Base-by-base conservation (phyloP, 2,888 invertebrate genomes). In the Eupithecia centaureata region DNA sequence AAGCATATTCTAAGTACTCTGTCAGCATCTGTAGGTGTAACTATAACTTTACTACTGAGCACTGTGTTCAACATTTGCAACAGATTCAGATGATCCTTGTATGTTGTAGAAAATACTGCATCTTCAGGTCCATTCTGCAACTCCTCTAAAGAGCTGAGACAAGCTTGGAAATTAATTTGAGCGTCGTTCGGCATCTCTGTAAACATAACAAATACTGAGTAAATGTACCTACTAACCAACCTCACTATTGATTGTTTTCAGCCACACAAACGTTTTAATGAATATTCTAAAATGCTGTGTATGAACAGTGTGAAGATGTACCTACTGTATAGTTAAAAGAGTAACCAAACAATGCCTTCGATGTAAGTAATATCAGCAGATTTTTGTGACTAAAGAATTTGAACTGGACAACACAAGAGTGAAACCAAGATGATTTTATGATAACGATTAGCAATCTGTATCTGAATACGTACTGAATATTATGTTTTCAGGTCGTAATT, bases 1-100 rank as follows among this genome's bases (percentile, higher is more conserved):
- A 75, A 69, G 69, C 72, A 63, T 69, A 79, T 30, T 56, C 63
- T 85, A 82, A 70, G 5, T 77, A 71, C 60, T 63, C 65, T 71
- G 22, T 71, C 57, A 38, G 65, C 67, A 15, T 67, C 62, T 15
- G 13, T 15, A 2, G 47, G 18, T 15, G 59, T 32, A 32, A 71
- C 62, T 7, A 61, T 38, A 60, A 25, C 18, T 32, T 27, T n/a
- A 12, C 15, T 25, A 25, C 22, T 47, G 1, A 71, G 52, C 3
- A 51, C 5, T 12, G 32, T 25, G 47, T 65, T 63, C 10, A 71
- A 18, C 12, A 30, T 57, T 57, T 60, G 60, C 38, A 71, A 35
- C 18, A 65, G 42, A 15, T 56, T 60, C 5, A 38, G 25, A 51
- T 67, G 47, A 32, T 27, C 13, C 25, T 62, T 71, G 15, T 59